Evolutionary conservation across 2,113 vertebrate genomes (phyloP), one percentile per base, ranked within the genome.

Genomic region (Tenrec ecaudatus): DNA sequence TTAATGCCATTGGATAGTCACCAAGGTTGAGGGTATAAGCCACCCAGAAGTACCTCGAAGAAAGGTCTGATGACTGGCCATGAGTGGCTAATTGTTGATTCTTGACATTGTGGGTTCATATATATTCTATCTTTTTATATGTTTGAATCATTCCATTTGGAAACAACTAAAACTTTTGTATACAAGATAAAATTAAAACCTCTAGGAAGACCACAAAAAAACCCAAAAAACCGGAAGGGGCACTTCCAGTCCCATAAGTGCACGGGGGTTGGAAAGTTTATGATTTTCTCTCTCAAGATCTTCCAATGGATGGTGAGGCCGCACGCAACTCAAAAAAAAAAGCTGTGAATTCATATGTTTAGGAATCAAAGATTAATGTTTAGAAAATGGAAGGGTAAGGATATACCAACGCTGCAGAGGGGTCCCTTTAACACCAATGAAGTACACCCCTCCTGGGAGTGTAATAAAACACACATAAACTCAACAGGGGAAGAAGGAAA

Each of bases 381-480:
- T 60, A 57, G 33, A 57, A 89, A 89, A 43, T 73, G 38, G 53
- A 93, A 81, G 23, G 53, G n/a, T 76, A 93, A 81, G 23, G 53
- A 36, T 76, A 76, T 58, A 57, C 78, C 83, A 83, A 89, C 20
- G 62, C 33, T 76, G 38, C 12, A 2, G 33, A 73, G 68, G 69
- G 57, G 81, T 86, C 68, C 25, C n/a, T 57, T 93, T 31, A 85
- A 84, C 36, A 84, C 40, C 73, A 90, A 12, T 62, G 53, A 87
- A 84, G 36, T 33, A 29, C 19, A 14, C 2, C n/a, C n/a, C 43
- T 68, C 47, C 73, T 25, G 38, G 90, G 33, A 76, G 16, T 29
- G 58, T 81, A 83, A 77, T 58, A 73, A 91, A 94, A 84, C 27
- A 92, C 25, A 86, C 23, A 36, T 29, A 40, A 23, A 66, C 33